Evolutionary conservation across 1,140 invertebrate genomes (phyloP), one percentile per base, ranked within the genome.

Genomic region (Helicoverpa zea): DNA sequence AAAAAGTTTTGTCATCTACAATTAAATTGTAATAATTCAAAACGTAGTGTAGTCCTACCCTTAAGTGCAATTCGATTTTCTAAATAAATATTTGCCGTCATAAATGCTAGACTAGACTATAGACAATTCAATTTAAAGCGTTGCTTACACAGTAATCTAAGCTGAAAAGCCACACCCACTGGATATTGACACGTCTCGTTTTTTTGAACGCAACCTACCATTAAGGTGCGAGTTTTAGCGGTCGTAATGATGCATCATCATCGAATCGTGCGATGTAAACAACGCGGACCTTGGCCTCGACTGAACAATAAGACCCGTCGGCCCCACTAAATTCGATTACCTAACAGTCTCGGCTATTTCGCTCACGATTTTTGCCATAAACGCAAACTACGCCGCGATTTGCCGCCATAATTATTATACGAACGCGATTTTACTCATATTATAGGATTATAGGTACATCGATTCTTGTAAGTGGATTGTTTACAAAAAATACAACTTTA

Each of bases 321-420:
- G 91, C 87, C 89, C 89, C 89, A 89, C 91, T 89, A 91, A 93
- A 94, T 94, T 94, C 88, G 90, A 92, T 94, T 93, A 92, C 91
- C 84, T 89, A 93, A 92, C 85, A 89, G 84, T 79, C 84, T 83
- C 83, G 85, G 84, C 86, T 90, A 88, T 88, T 90, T 89, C 87
- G 91, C 86, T 90, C 90, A 92, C 89, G 89, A 92, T 92, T 92
- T 92, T 90, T 87, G 83, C 86, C 82, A 87, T 88, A 89, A 87
- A 83, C 79, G 84, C 79, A 56, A 68, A 81, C 76, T 81, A 79
- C 81, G 80, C 76, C 58, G 79, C 75, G 74, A 18, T 35, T 79
- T 10, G 63, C 54, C 52, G 75, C 73, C 23, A 58, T 77, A 83
- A 81, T 81, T 75, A 75, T 59, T 61, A 47, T 63, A 63, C 43